Evolutionary conservation across 2,113 vertebrate species (phyloP).

Genomic region (Cyanocitta stelleri): DNA sequence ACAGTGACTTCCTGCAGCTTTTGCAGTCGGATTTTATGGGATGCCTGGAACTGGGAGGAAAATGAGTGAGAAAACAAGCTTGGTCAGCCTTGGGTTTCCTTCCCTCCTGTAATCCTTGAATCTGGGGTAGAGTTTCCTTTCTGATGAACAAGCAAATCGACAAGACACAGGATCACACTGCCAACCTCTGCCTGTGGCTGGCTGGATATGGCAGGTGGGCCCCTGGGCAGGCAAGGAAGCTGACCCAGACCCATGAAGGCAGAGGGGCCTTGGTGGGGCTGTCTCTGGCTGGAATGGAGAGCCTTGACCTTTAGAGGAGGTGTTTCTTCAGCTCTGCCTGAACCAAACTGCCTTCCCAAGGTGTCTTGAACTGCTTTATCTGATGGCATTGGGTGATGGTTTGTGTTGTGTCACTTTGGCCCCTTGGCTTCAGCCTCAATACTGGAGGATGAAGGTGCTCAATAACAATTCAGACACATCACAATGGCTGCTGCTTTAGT

Average conservation of each 20-base stretch:
- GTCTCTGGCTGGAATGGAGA: not conserved
- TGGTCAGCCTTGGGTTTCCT: not conserved
- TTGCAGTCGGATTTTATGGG: not conserved
- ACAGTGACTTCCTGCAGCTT: not conserved
- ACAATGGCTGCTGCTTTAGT: fast-evolving
- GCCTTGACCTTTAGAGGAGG: not conserved
- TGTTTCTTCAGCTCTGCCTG: not conserved
- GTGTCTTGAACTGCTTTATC: not conserved
- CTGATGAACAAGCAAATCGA: not conserved
- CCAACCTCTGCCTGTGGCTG: not conserved
- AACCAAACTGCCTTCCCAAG: not conserved
- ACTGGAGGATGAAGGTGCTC: not conserved
- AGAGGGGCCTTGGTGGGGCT: not conserved
- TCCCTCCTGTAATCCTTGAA: not conserved
- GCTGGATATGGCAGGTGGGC: not conserved
- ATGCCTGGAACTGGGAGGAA: not conserved
- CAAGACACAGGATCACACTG: not conserved
- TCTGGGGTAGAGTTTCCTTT: slow-evolving; percentile 30
- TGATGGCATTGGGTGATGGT: not conserved
- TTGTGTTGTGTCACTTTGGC: not conserved
- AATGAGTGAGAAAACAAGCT: not conserved
- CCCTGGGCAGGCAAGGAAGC: not conserved
- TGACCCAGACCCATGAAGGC: not conserved
- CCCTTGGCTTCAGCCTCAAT: not conserved
- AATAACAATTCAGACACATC: not conserved